A percentile compares a stretch with the other conserved stretches of the same genome.
Evolutionary conservation across 1,140 invertebrate genomes (phyloP).

Genomic region (Pantala flavescens): DNA sequence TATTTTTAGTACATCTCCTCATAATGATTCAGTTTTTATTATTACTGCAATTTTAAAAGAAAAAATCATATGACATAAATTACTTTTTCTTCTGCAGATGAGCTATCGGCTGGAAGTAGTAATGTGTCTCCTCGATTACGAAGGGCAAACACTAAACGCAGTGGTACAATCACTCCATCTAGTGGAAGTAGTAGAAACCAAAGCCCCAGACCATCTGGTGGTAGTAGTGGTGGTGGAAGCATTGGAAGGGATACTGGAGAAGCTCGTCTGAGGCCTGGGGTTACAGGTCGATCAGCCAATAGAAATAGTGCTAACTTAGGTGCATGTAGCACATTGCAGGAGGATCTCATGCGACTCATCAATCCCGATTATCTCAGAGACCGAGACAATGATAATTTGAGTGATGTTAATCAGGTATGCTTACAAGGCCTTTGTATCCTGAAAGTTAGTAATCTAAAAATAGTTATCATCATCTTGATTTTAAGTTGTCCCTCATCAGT

Average conservation of each 20-base stretch:
- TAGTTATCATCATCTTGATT: too few species aligned
- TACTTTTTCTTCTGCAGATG: constrained; percentile 39
- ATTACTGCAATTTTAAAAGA: too few species aligned
- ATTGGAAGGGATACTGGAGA: constrained; percentile 35
- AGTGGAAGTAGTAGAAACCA: constrained; percentile 46
- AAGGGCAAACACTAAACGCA: constrained; percentile 30
- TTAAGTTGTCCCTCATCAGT: too few species aligned
- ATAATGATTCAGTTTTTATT: too few species aligned
- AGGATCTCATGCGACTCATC: constrained; percentile 80
- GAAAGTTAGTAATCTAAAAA: not conserved
- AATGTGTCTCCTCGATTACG: constrained; percentile 43
- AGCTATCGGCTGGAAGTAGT: constrained; percentile 43
- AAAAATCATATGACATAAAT: too few species aligned
- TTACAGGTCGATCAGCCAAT: constrained; percentile 34
- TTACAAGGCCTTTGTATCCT: not conserved
- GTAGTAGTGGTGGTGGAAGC: constrained; percentile 22
- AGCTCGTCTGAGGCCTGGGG: constrained; percentile 38
- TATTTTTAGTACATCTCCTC: too few species aligned
- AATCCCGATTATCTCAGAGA: constrained; percentile 62
- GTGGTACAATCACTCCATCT: constrained; percentile 32
- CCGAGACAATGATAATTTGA: not conserved
- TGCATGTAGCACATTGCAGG: constrained; percentile 58
- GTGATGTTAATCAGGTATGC: not conserved
- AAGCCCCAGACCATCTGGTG: constrained; percentile 40
- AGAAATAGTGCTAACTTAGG: constrained; percentile 52